Conservation (phyloP, 2,797 vertebrate species). For the Sebastes hopkinsi region DNA sequence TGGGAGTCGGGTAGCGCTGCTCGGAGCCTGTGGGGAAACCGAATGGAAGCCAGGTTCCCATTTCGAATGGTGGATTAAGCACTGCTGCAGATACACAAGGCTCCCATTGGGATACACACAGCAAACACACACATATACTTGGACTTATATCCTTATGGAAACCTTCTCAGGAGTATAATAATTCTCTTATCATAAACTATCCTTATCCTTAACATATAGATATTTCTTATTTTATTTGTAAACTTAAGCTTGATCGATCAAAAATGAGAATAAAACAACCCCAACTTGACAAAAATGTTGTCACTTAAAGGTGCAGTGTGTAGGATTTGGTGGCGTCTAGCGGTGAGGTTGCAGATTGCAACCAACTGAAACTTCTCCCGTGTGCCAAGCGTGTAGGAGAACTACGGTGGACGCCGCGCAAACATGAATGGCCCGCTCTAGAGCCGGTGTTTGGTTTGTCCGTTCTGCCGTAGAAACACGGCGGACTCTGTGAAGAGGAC, state of each 20-base stretch:
- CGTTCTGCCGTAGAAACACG: too few species aligned
- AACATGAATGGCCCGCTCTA: too few species aligned
- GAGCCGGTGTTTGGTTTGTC: too few species aligned
- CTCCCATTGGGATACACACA: constrained; percentile 43
- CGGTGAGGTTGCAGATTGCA: too few species aligned
- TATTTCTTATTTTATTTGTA: background rate
- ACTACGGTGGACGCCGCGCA: too few species aligned
- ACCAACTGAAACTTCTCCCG: too few species aligned
- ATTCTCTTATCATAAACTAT: background rate
- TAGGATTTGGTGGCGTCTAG: too few species aligned
- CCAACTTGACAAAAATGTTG: background rate
- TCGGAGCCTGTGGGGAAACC: constrained; percentile 62
- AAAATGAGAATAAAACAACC: background rate
- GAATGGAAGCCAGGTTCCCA: constrained; percentile 69
- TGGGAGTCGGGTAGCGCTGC: constrained; percentile 51
- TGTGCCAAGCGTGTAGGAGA: too few species aligned
- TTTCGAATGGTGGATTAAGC: constrained; percentile 71
- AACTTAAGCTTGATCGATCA: background rate
- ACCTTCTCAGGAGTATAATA: constrained; percentile 2
- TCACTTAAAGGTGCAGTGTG: background rate
- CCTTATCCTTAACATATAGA: background rate
- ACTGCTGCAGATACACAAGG: constrained; percentile 55
- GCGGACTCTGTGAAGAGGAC: too few species aligned
- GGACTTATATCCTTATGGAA: constrained; percentile 6
- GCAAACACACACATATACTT: constrained; percentile 38